Evolutionary conservation across 2,797 vertebrate genomes (phyloP).

Genomic region (Morus bassanus): DNA sequence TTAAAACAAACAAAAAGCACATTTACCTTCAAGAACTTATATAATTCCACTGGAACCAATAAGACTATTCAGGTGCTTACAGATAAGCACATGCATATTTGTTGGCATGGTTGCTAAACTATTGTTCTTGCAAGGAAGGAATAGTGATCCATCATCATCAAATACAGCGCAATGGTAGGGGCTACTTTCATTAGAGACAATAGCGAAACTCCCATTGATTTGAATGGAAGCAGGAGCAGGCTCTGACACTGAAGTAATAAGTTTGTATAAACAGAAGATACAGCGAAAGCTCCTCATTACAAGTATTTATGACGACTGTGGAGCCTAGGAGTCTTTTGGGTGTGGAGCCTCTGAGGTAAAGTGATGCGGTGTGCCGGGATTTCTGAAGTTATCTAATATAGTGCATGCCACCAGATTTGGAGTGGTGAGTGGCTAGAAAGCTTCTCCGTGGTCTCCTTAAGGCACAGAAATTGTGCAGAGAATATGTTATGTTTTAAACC

Average conservation of each 20-base stretch:
- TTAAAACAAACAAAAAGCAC: neutral
- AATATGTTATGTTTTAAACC: neutral
- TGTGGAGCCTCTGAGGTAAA: neutral
- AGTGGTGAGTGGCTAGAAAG: neutral
- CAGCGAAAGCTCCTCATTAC: neutral
- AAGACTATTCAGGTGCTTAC: neutral
- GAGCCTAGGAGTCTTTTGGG: constrained; percentile 27
- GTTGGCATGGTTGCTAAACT: neutral
- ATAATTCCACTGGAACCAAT: neutral
- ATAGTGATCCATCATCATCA: neutral
- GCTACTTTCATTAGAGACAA: neutral
- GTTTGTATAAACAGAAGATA: constrained; percentile 29
- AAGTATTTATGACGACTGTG: constrained; percentile 13
- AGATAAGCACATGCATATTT: neutral
- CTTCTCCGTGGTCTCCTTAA: neutral
- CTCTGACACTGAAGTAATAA: neutral
- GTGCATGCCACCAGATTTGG: neutral
- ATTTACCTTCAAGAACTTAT: neutral
- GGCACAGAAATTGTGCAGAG: neutral
- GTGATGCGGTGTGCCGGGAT: neutral
- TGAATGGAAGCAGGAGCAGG: neutral
- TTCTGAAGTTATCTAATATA: neutral
- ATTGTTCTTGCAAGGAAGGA: neutral
- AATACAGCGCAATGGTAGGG: neutral
- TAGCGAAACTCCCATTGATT: neutral